Conservation (phyloP, 2,113 vertebrate genomes). For the Chamaetylas fuelleborni region DNA sequence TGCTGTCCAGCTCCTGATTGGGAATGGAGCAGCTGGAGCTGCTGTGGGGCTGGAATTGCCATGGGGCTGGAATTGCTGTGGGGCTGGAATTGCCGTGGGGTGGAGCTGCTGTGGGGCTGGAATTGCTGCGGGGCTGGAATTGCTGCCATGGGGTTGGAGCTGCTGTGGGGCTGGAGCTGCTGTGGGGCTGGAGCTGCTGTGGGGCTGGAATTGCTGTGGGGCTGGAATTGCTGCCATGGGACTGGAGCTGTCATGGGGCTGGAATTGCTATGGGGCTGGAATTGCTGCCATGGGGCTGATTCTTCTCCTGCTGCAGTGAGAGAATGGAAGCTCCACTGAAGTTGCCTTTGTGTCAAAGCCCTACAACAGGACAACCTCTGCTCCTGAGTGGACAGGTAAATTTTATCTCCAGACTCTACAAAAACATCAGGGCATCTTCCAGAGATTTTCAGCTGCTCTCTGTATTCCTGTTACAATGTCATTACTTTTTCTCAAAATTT, state of each 20-base stretch:
- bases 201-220: background rate
- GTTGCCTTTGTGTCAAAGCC: background rate
- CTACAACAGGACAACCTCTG: background rate
- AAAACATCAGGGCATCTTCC: background rate
- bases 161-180: fast-evolving
- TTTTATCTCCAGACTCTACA: slow-evolving; percentile 12
- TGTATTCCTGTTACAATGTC: slow-evolving; percentile 1
- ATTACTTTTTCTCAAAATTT: slow-evolving; percentile 2
- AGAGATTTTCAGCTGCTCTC: slow-evolving; percentile 28
- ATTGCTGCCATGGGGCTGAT: background rate
- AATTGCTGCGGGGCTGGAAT: background rate
- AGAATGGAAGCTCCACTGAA: background rate
- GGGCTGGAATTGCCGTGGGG: fast-evolving
- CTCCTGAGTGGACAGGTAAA: background rate
- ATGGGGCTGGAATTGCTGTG: background rate
- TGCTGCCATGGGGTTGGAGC: background rate
- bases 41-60: fast-evolving
- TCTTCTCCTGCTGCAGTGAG: background rate
- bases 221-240: background rate
- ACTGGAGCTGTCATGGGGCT: background rate
- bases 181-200: background rate
- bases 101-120: background rate
- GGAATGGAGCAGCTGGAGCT: fast-evolving
- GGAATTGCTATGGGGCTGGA: background rate
- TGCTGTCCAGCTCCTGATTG: fast-evolving